Conservation (phyloP, 2,888 invertebrate species). For the Bursaphelenchus okinawaensis region DNA sequence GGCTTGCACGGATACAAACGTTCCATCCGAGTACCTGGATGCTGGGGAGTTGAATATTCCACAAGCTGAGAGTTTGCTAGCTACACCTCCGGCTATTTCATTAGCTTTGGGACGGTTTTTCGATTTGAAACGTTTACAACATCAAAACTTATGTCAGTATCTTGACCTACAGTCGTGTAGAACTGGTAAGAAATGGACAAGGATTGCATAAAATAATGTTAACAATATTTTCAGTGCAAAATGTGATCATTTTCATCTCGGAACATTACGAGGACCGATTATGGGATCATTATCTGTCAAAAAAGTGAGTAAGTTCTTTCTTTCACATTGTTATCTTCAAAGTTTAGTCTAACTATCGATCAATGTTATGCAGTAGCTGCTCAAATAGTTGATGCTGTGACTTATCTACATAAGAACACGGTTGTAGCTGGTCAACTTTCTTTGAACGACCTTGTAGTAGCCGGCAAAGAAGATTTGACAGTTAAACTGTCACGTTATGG, state of each 20-base stretch:
- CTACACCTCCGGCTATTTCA: slow-evolving; percentile 76
- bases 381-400: slow-evolving; percentile 64
- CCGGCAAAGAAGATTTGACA: slow-evolving; percentile 1
- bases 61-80: slow-evolving; percentile 72
- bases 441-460: slow-evolving; percentile 8
- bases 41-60: background rate
- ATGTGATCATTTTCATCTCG: slow-evolving; percentile 39
- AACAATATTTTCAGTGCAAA: slow-evolving; percentile 30
- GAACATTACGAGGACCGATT: slow-evolving; percentile 65
- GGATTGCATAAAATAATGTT: background rate
- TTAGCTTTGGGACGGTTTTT: slow-evolving; percentile 73
- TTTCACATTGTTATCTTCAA: too few relatives aligned
- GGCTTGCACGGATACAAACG: slow-evolving; percentile 31
- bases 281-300: slow-evolving; percentile 55
- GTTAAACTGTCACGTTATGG: slow-evolving; percentile 83
- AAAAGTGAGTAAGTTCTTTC: slow-evolving; percentile 2
- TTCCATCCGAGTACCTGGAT: slow-evolving; percentile 19
- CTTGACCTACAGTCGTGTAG: slow-evolving; percentile 73
- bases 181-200: slow-evolving; percentile 19
- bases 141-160: slow-evolving; percentile 76
- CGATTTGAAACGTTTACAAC: slow-evolving; percentile 65
- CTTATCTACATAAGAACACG: slow-evolving; percentile 23
- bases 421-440: slow-evolving; percentile 23
- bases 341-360: background rate
- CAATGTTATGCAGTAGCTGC: slow-evolving; percentile 67